Base-by-base conservation (phyloP, 2,113 vertebrate species). In the Cavia porcellus region DNA sequence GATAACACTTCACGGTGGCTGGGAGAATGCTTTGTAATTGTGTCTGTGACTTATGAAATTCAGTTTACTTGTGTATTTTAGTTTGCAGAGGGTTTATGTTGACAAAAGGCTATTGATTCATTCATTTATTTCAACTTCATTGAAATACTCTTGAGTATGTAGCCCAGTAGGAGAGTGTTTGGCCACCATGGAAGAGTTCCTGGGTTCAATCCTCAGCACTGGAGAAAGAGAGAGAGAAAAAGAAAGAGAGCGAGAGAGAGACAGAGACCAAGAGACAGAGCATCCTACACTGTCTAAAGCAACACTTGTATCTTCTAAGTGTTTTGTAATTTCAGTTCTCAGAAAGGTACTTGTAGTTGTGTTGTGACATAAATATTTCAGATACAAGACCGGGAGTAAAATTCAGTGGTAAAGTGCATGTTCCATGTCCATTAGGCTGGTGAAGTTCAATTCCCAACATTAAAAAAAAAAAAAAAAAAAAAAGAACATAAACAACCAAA, bases 81-180 rank as follows among this genome's bases (percentile, higher is more conserved):
- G 68, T 97, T 97, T 93, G 75, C 5, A n/a, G 70, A 93, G 20
- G 68, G 70, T 79, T 91, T 35, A 52, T 86, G 9, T 45, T 81
- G 72, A 62, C 77, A 70, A 42, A n/a, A 15, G 52, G 12, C 90
- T 85, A 38, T 85, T 95, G 74, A n/a, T 90, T 87, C 80, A 95
- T 96, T 25, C 42, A 45, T 94, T 75, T 68, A 15, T 55, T 86
- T 92, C 66, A 50, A 25, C 28, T 82, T 84, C 85, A 88, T 45
- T 89, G 94, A 95, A 90, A 92, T 92, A 84, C 86, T 15, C 75
- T 19, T 35, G 20, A 45, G 81, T 32, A 80, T 35, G 47, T 55
- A 19, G 50, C 30, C 32, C 77, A 80, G 47, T 55, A 52, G 19
- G 20, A 55, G 17, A 55, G 17, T 22, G 30, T 32, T 80, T 52